These are phyloP conservation scores for Nestor notabilis DNA, from an alignment of 2,113 vertebrate species.

Conservation along the genomic window DNA sequence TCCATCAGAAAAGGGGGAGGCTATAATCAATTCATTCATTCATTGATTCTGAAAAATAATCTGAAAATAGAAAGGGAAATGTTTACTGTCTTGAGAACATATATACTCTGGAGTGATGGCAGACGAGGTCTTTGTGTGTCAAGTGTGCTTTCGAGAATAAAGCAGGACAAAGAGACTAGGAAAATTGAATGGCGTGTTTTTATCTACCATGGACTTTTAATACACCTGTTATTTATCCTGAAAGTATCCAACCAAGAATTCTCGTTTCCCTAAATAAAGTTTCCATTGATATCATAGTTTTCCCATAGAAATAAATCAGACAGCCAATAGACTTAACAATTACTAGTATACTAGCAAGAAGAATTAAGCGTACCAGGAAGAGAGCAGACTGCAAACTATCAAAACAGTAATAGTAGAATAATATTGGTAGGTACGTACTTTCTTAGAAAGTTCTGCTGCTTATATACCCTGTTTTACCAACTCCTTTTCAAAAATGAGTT, in stretches of 20 bases:
- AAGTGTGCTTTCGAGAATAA: background rate
- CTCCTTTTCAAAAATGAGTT: background rate
- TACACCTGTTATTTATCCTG: background rate
- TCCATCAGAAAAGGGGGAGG: background rate
- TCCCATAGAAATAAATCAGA: background rate
- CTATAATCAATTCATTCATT: background rate
- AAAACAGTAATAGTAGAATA: rapidly evolving
- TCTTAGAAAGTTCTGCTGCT: background rate
- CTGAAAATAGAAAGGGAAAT: constrained; percentile 3
- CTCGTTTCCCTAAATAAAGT: background rate
- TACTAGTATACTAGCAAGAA: background rate
- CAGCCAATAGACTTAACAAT: background rate
- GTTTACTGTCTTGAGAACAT: background rate
- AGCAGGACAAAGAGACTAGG: background rate
- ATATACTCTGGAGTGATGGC: background rate
- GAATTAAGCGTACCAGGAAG: background rate
- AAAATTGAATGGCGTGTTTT: background rate
- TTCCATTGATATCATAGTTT: background rate
- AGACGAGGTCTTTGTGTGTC: background rate
- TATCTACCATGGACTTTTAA: background rate
- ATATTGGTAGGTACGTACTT: background rate
- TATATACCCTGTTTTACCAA: background rate
- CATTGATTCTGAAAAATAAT: background rate
- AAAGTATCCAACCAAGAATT: background rate
- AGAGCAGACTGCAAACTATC: background rate